These are phyloP conservation scores for Pristis pectinata DNA, from an alignment of 2,797 vertebrate species.

Conservation along the genomic window DNA sequence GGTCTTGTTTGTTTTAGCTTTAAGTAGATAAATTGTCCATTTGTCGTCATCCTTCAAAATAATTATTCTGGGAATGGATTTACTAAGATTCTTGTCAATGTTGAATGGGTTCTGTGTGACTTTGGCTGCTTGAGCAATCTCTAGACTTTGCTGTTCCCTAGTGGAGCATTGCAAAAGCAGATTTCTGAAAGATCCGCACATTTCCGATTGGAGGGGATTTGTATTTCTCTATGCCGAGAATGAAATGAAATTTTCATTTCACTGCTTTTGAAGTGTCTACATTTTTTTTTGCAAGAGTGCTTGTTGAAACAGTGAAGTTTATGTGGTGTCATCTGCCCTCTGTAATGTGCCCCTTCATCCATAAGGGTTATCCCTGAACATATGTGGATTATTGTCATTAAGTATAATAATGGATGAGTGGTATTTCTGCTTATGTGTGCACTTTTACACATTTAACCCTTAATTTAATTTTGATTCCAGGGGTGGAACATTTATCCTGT, in stretches of 20 bases:
- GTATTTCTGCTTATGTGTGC: not conserved
- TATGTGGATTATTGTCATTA: not conserved
- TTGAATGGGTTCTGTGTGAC: not conserved
- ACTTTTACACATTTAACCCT: not conserved
- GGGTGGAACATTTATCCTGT: not conserved
- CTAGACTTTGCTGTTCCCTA: not conserved
- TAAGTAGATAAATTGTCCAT: too few species aligned
- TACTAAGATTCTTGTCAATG: not conserved
- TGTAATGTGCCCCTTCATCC: not conserved
- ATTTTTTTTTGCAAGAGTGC: not conserved
- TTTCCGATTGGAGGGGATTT: not conserved
- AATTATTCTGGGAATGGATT: not conserved
- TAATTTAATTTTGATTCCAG: not conserved
- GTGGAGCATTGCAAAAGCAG: not conserved
- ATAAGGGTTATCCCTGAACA: not conserved
- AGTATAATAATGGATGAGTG: not conserved
- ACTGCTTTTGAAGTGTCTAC: not conserved
- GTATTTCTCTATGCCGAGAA: not conserved
- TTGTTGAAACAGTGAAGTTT: too few species aligned
- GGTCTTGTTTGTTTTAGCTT: too few species aligned
- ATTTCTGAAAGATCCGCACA: not conserved
- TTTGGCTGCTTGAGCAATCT: not conserved
- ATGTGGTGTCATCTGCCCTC: not conserved
- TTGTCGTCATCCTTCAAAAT: too few species aligned
- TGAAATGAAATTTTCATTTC: not conserved